Conservation (phyloP, 2,113 vertebrate genomes). For the Pachyramphus minor region DNA sequence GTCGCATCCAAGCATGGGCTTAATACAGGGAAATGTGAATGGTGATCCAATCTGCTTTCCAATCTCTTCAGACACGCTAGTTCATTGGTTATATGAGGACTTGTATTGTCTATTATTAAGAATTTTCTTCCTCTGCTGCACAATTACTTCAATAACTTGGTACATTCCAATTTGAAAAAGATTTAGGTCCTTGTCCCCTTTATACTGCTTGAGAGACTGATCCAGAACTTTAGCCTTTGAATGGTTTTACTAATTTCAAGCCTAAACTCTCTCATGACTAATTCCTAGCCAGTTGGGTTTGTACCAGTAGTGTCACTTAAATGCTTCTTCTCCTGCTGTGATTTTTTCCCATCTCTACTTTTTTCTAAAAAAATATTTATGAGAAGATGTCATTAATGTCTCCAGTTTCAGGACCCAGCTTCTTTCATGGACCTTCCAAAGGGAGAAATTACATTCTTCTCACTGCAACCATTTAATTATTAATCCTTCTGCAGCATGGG, state of each 20-base stretch:
- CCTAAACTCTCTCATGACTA: not conserved
- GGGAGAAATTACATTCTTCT: not conserved
- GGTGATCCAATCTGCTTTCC: not conserved
- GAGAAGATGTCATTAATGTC: not conserved
- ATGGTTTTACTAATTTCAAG: not conserved
- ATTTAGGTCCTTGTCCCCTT: not conserved
- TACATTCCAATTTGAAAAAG: not conserved
- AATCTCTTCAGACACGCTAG: not conserved
- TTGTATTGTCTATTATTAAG: not conserved
- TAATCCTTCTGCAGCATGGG: not conserved
- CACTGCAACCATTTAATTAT: not conserved
- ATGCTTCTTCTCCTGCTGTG: not conserved
- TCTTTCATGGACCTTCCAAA: not conserved
- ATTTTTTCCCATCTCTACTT: not conserved
- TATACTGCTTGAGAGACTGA: not conserved
- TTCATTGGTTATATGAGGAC: not conserved
- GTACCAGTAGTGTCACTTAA: not conserved
- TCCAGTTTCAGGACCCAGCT: not conserved
- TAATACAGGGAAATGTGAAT: not conserved
- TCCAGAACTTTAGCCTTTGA: not conserved
- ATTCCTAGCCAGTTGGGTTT: not conserved
- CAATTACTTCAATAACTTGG: not conserved
- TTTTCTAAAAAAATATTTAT: not conserved
- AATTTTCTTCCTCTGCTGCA: not conserved
- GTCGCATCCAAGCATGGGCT: rapidly evolving